Percentiles rank a stretch among this genome's conserved stretches.
Conservation (phyloP, 2,888 invertebrate genomes). For the Nomada hirtipes region DNA sequence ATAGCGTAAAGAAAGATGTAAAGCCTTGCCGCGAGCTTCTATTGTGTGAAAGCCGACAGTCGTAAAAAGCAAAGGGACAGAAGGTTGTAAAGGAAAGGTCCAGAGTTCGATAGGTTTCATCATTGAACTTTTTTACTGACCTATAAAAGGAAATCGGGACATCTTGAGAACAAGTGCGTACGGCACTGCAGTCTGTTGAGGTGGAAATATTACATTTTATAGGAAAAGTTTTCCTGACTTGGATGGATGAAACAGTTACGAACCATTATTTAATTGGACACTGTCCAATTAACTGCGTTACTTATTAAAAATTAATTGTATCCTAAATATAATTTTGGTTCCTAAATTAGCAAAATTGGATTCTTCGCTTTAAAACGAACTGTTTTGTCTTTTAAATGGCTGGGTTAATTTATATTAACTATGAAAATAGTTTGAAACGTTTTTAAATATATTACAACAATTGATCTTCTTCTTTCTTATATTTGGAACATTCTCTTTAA, state of each 20-base stretch:
- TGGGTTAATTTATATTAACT: too few relatives aligned
- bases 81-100: slow-evolving; percentile 43
- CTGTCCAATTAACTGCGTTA: not conserved
- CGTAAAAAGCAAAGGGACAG: slow-evolving; percentile 60
- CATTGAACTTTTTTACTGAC: slow-evolving; percentile 52
- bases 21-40: slow-evolving; percentile 29
- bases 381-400: too few relatives aligned
- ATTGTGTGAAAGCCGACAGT: slow-evolving; percentile 58
- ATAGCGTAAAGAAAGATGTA: not conserved
- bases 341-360: not conserved
- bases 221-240: slow-evolving; percentile 12
- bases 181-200: slow-evolving; percentile 34
- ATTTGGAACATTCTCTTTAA: too few relatives aligned
- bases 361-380: not conserved
- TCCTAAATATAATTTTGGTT: not conserved
- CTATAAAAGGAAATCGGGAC: slow-evolving; percentile 57
- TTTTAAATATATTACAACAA: too few relatives aligned
- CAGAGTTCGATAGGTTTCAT: slow-evolving; percentile 56
- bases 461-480: too few relatives aligned
- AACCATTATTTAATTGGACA: slow-evolving; percentile 18
- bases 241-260: not conserved
- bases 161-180: slow-evolving; percentile 57
- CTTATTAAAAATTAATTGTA: slow-evolving; percentile 4
- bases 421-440: too few relatives aligned
- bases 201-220: slow-evolving; percentile 54